These are phyloP conservation scores for Caenorhabditis uteleia DNA, from an alignment of 2,888 invertebrate genomes.

Conservation along the genomic window DNA sequence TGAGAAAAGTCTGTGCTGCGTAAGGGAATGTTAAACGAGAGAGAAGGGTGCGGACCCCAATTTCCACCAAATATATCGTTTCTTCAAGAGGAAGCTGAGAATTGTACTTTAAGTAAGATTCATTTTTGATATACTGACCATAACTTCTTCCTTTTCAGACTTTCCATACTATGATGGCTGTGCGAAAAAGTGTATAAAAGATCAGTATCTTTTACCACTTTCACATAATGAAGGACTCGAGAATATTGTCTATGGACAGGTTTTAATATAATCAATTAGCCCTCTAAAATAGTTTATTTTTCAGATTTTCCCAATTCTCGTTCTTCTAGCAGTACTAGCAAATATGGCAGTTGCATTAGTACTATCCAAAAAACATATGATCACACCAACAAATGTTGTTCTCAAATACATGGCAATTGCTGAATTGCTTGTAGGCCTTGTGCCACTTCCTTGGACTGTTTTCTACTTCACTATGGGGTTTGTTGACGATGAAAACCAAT, in stretches of 20 bases:
- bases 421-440: slow-evolving; percentile 89
- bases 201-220: slow-evolving; percentile 21
- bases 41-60: slow-evolving; percentile 1
- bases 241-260: slow-evolving; percentile 46
- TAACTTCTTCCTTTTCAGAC: not conserved
- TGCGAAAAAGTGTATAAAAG: slow-evolving; percentile 22
- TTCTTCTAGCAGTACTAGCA: slow-evolving; percentile 85
- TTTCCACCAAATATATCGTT: not conserved
- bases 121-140: not conserved
- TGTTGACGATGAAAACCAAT: too few relatives aligned
- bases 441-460: slow-evolving; percentile 87
- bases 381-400: slow-evolving; percentile 67
- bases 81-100: slow-evolving; percentile 10
- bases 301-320: slow-evolving; percentile 76
- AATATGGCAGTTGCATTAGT: slow-evolving; percentile 90
- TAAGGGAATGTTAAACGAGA: not conserved
- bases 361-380: slow-evolving; percentile 86
- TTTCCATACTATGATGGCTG: slow-evolving; percentile 41
- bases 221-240: slow-evolving; percentile 38
- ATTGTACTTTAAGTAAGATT: slow-evolving; percentile 10
- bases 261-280: not conserved
- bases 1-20: too few relatives aligned
- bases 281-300: slow-evolving; percentile 7
- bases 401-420: slow-evolving; percentile 86
- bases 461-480: slow-evolving; percentile 66